A percentile compares a stretch with the other conserved stretches of the same genome.
Evolutionary conservation across 2,797 vertebrate species (phyloP).

Genomic region (Dicrostonyx torquatus): DNA sequence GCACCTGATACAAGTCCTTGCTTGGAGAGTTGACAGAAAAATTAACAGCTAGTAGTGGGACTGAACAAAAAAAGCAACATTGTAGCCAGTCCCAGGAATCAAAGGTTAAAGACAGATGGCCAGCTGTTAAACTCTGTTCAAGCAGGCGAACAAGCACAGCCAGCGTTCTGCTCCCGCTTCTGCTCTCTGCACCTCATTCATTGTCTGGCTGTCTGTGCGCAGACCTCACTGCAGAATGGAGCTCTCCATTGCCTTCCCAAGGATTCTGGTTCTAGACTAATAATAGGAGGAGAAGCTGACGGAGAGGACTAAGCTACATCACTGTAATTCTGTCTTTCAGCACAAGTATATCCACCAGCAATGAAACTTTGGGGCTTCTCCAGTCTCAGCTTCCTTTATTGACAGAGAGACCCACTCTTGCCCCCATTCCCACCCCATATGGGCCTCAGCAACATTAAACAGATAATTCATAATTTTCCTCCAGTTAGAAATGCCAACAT

Average conservation of each 20-base stretch:
- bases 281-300: background rate
- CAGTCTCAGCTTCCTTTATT: background rate
- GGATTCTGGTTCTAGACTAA: background rate
- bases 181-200: background rate
- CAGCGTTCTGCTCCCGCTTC: background rate
- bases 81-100: background rate
- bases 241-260: background rate
- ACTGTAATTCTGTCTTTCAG: background rate
- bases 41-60: background rate
- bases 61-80: background rate
- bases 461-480: background rate
- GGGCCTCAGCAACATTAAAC: background rate
- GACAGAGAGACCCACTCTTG: background rate
- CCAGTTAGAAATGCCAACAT: background rate
- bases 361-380: background rate
- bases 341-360: background rate
- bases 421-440: background rate
- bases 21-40: background rate
- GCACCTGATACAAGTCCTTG: background rate
- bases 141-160: too few relatives aligned
- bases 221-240: background rate
- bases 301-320: background rate
- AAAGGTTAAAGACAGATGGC: background rate
- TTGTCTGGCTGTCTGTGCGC: background rate
- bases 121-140: background rate